These are phyloP conservation scores for Macrostomum lignano DNA, from an alignment of 1,140 invertebrate species.

Conservation along the genomic window DNA sequence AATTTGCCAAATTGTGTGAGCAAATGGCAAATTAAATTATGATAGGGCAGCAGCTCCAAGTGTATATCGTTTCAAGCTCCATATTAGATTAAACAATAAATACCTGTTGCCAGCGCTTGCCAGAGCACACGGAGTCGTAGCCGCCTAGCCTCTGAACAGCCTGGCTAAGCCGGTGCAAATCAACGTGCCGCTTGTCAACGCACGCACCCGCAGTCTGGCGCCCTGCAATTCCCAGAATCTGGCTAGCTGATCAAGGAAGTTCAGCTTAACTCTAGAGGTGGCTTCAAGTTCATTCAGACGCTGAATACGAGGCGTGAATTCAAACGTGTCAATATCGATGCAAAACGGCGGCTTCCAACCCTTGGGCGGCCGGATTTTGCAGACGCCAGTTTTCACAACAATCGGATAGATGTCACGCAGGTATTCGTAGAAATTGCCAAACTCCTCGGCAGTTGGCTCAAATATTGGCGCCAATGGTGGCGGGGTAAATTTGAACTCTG, in stretches of 20 bases:
- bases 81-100: too few relatives aligned
- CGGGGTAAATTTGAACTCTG: conserved; percentile 18
- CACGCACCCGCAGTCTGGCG: conserved; percentile 68
- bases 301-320: conserved; percentile 80
- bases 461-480: conserved; percentile 51
- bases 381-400: conserved; percentile 57
- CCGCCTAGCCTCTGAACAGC: conserved; percentile 64
- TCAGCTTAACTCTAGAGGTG: conserved; percentile 5
- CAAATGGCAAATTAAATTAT: too few relatives aligned
- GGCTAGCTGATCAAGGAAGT: conserved; percentile 5
- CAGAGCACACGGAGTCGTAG: conserved; percentile 48
- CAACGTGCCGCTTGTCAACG: conserved; percentile 67
- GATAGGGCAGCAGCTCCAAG: too few relatives aligned
- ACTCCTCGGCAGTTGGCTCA: conserved; percentile 54
- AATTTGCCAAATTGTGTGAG: too few relatives aligned
- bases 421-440: conserved; percentile 56
- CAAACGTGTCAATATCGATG: conserved; percentile 75
- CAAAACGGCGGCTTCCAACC: conserved; percentile 92
- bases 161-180: conserved; percentile 63
- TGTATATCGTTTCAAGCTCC: too few relatives aligned
- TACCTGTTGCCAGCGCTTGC: conserved; percentile 46
- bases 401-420: conserved; percentile 53
- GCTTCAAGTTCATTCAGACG: conserved; percentile 72
- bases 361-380: conserved; percentile 59
- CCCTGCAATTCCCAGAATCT: conserved; percentile 1